Conservation (phyloP, 2,797 vertebrate species). For the Sebastes alutus region DNA sequence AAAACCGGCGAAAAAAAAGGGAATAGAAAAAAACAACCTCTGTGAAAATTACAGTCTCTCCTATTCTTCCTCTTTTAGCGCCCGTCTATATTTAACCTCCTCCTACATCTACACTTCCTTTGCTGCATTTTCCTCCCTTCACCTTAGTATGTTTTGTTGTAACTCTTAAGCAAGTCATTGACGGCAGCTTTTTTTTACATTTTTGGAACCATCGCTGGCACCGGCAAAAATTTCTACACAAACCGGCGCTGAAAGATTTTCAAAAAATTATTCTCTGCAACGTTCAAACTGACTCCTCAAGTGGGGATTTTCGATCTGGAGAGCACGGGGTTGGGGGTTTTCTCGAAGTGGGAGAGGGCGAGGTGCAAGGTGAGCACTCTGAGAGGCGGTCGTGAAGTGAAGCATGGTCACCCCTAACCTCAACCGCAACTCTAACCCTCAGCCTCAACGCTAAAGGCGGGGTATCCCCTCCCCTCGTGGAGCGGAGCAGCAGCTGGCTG, state of each 20-base stretch:
- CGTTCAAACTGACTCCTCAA: not conserved
- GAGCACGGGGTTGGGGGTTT: not conserved
- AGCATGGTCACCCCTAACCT: constrained; percentile 75
- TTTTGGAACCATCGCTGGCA: not conserved
- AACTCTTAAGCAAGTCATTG: not conserved
- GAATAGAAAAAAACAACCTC: constrained; percentile 66
- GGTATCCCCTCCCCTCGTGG: constrained; percentile 36
- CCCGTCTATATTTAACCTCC: constrained; percentile 51
- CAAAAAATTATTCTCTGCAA: constrained; percentile 10
- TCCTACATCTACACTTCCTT: constrained; percentile 50
- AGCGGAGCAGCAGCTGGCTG: constrained; percentile 89
- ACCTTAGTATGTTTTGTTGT: not conserved
- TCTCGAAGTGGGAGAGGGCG: constrained; percentile 1
- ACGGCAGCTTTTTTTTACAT: not conserved
- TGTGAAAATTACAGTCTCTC: constrained; percentile 72
- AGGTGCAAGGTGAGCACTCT: constrained; percentile 52
- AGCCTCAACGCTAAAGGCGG: constrained; percentile 52
- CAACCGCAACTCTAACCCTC: constrained; percentile 34
- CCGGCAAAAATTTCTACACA: not conserved
- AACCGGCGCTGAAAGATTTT: not conserved
- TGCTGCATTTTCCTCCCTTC: constrained; percentile 10
- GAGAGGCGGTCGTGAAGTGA: constrained; percentile 73
- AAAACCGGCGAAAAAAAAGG: constrained; percentile 50
- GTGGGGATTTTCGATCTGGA: not conserved
- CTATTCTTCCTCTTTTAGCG: constrained; percentile 67